Conservation (phyloP, 2,888 invertebrate species). For the Prosapia bicincta region DNA sequence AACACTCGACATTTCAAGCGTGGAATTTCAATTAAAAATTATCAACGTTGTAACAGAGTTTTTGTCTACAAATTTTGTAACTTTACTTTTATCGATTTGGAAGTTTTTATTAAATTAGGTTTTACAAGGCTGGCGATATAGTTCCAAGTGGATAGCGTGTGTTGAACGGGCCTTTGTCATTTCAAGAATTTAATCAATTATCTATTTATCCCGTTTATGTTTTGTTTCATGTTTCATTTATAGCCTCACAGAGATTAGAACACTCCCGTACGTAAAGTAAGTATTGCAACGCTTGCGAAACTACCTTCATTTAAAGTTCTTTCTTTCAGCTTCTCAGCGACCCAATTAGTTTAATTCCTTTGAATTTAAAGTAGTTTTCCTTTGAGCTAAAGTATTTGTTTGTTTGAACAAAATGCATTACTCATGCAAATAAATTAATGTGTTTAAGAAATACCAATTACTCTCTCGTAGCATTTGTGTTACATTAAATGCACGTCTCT, state of each 20-base stretch:
- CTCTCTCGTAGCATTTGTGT: too few relatives aligned
- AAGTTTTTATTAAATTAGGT: neutral
- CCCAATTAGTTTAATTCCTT: neutral
- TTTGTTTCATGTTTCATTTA: neutral
- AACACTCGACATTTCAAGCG: neutral
- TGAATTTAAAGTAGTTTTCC: neutral
- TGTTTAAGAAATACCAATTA: too few relatives aligned
- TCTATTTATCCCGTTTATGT: neutral
- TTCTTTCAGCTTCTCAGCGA: too few relatives aligned
- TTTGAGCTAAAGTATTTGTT: too few relatives aligned
- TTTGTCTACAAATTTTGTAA: neutral
- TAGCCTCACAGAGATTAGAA: neutral
- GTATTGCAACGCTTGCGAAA: neutral
- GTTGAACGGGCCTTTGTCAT: neutral
- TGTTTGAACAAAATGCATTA: too few relatives aligned
- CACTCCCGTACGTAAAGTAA: neutral
- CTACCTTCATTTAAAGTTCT: too few relatives aligned
- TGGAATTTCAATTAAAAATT: constrained; percentile 2
- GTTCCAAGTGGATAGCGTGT: neutral
- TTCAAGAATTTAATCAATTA: neutral
- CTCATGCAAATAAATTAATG: too few relatives aligned
- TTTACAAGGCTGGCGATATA: neutral
- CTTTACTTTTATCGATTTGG: neutral
- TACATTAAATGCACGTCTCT: too few relatives aligned
- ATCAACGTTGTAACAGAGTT: neutral